phyloP scores from a whole-genome alignment of 2,888 invertebrate species.

The Tenthredo mesomela region DNA sequence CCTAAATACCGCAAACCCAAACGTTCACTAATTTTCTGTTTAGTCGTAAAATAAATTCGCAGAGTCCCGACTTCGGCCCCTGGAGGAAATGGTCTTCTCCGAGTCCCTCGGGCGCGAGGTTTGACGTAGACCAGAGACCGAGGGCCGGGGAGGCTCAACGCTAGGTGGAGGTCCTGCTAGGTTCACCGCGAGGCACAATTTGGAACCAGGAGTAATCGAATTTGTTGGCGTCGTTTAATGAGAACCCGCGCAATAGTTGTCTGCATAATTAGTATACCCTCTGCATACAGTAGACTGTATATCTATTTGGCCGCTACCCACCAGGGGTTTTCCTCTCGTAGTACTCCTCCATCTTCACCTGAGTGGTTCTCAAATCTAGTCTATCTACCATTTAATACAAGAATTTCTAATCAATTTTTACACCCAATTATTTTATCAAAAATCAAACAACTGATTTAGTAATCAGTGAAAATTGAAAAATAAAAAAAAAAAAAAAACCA shows the following conservation, averaged over 20 bases:
- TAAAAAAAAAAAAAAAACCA: neutral
- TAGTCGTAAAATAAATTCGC: slow-evolving; percentile 76
- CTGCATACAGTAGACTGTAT: slow-evolving; percentile 40
- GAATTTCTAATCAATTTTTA: neutral
- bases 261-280: slow-evolving; percentile 75
- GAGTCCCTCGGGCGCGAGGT: slow-evolving; percentile 34
- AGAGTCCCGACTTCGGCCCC: slow-evolving; percentile 63
- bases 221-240: slow-evolving; percentile 77
- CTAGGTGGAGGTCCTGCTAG: slow-evolving; percentile 43
- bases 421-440: neutral
- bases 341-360: neutral
- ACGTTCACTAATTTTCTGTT: slow-evolving; percentile 77
- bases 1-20: slow-evolving; percentile 74
- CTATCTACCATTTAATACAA: neutral
- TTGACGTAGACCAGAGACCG: slow-evolving; percentile 20
- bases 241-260: slow-evolving; percentile 75
- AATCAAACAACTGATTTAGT: neutral
- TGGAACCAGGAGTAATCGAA: slow-evolving; percentile 77
- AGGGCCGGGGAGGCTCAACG: slow-evolving; percentile 35
- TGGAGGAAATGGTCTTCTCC: slow-evolving; percentile 70
- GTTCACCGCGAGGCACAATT: slow-evolving; percentile 73
- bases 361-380: slow-evolving; percentile 44
- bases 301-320: slow-evolving; percentile 45
- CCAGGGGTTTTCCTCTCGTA: neutral
- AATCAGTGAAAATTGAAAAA: neutral